Percentiles rank a stretch among this genome's conserved stretches.
phyloP scores from a whole-genome alignment of 2,113 vertebrate genomes.

The Ahaetulla prasina region DNA sequence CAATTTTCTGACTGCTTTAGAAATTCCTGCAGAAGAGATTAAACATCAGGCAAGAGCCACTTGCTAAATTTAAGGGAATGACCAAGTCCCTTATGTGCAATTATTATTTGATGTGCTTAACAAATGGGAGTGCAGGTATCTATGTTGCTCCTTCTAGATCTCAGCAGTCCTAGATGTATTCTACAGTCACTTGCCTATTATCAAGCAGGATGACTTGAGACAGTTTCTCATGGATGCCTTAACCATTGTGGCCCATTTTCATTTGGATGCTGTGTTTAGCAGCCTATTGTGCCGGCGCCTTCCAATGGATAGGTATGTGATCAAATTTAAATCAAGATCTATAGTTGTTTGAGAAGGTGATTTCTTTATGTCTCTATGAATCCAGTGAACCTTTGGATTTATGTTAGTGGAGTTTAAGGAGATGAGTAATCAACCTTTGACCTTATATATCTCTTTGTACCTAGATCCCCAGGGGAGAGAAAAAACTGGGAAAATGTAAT shows the following conservation, averaged over 20 bases:
- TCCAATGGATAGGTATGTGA: constrained; percentile 15
- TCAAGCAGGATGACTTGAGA: constrained; percentile 1
- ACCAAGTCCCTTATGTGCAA: neutral
- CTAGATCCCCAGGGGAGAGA: neutral
- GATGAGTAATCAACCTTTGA: neutral
- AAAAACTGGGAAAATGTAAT: neutral
- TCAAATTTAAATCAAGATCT: neutral
- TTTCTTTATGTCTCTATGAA: neutral
- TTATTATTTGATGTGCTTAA: neutral
- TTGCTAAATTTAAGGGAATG: neutral
- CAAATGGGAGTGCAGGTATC: neutral
- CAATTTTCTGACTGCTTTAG: neutral
- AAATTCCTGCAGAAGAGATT: neutral
- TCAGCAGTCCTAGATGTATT: neutral
- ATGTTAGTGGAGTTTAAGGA: neutral
- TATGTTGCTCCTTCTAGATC: neutral
- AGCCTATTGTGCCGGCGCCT: neutral
- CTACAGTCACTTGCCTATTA: constrained; percentile 11
- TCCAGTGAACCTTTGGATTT: neutral
- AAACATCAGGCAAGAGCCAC: neutral
- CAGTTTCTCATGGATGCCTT: constrained; percentile 2
- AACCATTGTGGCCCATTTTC: neutral
- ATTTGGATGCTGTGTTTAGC: constrained; percentile 2
- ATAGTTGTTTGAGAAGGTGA: neutral
- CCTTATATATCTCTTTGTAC: neutral